These are phyloP conservation scores for Yponomeuta sedellus DNA, from an alignment of 2,888 invertebrate species.

Conservation along the genomic window DNA sequence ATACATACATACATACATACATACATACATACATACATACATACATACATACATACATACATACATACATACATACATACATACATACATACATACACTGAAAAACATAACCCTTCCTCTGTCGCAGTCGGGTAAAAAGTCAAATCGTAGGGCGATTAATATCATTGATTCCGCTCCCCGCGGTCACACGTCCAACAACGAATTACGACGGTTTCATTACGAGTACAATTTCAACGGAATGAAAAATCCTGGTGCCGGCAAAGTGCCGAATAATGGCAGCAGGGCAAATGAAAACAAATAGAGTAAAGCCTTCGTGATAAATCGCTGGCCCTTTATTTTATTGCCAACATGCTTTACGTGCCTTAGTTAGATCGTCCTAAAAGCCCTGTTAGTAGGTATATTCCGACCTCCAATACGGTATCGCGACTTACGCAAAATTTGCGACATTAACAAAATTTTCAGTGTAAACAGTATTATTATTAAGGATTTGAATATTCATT, in stretches of 20 bases:
- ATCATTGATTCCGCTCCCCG: constrained; percentile 19
- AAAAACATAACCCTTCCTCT: no score
- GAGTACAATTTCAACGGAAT: constrained; percentile 26
- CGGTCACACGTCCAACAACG: constrained; percentile 20
- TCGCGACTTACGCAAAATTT: background rate
- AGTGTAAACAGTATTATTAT: no score
- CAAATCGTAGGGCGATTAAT: no score
- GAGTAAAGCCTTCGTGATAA: constrained; percentile 48
- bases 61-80: no score
- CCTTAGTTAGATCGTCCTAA: constrained; percentile 22
- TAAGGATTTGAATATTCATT: no score
- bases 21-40: no score
- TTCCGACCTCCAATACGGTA: background rate
- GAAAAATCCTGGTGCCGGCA: constrained; percentile 21
- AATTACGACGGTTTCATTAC: constrained; percentile 43
- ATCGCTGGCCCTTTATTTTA: constrained; percentile 49
- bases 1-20: no score
- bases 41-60: no score
- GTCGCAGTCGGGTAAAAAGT: no score
- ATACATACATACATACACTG: no score
- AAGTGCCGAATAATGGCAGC: constrained; percentile 53
- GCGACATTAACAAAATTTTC: no score
- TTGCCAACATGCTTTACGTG: constrained; percentile 45
- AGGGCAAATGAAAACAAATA: constrained; percentile 62
- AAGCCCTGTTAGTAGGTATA: background rate